A percentile compares a stretch with the other conserved stretches of the same genome.
These are phyloP conservation scores for Cephonodes hylas DNA, from an alignment of 2,888 invertebrate species.

Conservation along the genomic window DNA sequence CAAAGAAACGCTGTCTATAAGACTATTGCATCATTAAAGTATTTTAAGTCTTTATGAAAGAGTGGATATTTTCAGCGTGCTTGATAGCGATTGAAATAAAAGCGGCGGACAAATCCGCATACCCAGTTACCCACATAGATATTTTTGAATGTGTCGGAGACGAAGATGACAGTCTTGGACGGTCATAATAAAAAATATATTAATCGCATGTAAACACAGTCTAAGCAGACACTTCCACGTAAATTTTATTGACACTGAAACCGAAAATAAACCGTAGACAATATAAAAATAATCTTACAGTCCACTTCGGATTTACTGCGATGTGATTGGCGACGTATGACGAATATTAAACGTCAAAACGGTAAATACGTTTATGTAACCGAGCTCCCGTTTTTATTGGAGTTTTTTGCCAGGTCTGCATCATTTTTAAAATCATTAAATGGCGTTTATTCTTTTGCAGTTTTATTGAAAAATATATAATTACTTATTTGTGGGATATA, in stretches of 20 bases:
- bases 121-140: constrained; percentile 1
- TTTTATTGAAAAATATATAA: too few relatives aligned
- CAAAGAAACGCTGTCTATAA: background rate
- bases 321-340: constrained; percentile 8
- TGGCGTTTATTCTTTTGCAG: background rate
- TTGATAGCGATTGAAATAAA: background rate
- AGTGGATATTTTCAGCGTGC: background rate
- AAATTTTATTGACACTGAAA: constrained; percentile 47
- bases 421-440: background rate
- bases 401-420: background rate
- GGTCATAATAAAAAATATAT: constrained; percentile 12
- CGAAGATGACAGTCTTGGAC: background rate
- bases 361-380: background rate
- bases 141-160: background rate
- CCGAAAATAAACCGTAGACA: constrained; percentile 48
- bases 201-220: constrained; percentile 18
- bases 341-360: constrained; percentile 5
- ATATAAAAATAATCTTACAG: constrained; percentile 43
- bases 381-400: background rate
- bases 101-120: background rate
- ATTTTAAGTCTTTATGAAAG: background rate
- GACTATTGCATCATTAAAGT: background rate
- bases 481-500: too few relatives aligned
- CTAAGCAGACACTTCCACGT: constrained; percentile 25
- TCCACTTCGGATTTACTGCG: background rate